Percentiles rank a stretch among this genome's conserved stretches.
phyloP scores from a whole-genome alignment of 2,113 vertebrate species.

The Engystomops pustulosus region DNA sequence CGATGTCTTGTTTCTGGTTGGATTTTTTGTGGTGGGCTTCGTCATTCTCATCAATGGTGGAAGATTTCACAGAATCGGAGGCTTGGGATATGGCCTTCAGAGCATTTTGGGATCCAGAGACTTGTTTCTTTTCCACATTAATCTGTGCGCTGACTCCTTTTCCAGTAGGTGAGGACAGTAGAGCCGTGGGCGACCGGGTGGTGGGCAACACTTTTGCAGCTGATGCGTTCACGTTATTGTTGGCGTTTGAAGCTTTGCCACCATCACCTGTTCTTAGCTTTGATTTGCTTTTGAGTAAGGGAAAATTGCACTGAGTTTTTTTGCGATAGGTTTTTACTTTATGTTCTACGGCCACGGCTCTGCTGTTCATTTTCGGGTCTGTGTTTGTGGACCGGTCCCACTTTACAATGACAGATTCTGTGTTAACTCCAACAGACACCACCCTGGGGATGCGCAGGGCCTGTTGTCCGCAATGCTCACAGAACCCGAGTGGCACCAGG shows the following conservation, averaged over 20 bases:
- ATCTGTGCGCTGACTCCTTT: background rate
- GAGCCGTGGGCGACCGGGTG: background rate
- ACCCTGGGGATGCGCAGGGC: background rate
- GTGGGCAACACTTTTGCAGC: background rate
- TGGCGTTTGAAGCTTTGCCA: background rate
- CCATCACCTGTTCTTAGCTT: background rate
- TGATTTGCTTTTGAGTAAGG: background rate
- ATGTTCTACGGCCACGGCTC: background rate
- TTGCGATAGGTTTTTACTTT: slow-evolving; percentile 1
- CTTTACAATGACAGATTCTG: background rate
- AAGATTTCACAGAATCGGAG: background rate
- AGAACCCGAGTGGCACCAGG: background rate
- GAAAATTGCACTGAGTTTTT: background rate
- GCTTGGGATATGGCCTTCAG: background rate
- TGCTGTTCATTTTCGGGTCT: background rate
- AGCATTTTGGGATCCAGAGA: background rate
- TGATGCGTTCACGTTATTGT: too few relatives aligned
- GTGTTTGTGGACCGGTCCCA: background rate
- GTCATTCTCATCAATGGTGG: background rate
- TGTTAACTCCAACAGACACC: background rate
- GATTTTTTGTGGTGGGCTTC: background rate
- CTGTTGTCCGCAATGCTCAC: background rate
- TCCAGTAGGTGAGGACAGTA: background rate
- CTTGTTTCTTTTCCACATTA: background rate
- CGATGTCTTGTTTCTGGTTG: background rate